Evolutionary conservation across 2,888 invertebrate genomes (phyloP), one percentile per base, ranked within the genome.

Genomic region (Lottia scabra): DNA sequence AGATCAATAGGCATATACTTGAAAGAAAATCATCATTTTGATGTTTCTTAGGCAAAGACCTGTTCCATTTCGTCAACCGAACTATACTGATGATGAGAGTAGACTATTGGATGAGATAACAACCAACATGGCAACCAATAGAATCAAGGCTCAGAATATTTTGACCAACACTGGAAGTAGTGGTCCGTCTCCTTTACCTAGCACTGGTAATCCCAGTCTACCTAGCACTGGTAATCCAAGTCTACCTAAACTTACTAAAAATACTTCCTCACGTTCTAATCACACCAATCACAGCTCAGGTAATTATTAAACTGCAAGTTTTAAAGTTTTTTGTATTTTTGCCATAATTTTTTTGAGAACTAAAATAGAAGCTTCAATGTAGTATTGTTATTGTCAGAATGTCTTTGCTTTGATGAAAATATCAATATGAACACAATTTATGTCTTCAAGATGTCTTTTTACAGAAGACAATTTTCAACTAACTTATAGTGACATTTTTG

Each of bases 71-170:
- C 76, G 83, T 27, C 78, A 79, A 30, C 83, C 85, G n/a, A 77
- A 77, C 5, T 85, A 85, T 70, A 77, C 83, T 63, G 85, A 84
- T 44, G 87, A 87, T 82, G 87, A 87, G 64, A 78, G 78, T 46
- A 80, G 80, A 64, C 77, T 88, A 12, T 73, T 88, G 62, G 87
- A 86, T 46, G 87, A 88, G 63, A 83, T 88, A 12, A 87, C 87
- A 15, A 78, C 82, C 12, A 77, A 80, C 45, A 87, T 88, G 85
- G 83, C 84, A 13, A 74, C 83, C n/a, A 72, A 72, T 12, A 73
- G 82, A 26, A 69, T 82, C 15, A 84, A 83, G 66, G 74, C 73
- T 0, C 69, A 79, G 19, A 83, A 85, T 68, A 83, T 83, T 27
- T 83, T 82, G 8, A 13, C 12, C 0, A 56, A 0, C 10, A 23